These are phyloP conservation scores for Antennarius maculatus DNA, from an alignment of 2,797 vertebrate species.

Conservation along the genomic window DNA sequence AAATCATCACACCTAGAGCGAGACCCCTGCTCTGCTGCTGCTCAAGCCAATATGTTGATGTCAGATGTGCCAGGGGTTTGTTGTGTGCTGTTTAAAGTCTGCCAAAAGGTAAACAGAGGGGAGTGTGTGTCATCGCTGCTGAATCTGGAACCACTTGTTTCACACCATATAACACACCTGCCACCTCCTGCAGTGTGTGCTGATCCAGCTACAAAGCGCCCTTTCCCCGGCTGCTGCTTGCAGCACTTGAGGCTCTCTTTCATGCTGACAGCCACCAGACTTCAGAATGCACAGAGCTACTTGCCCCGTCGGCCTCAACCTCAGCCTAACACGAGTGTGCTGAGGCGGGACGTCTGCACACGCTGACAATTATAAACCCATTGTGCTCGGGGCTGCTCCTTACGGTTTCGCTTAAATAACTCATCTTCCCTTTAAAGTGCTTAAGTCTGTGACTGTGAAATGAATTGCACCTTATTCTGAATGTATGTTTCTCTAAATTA, in stretches of 20 bases:
- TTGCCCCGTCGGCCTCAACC: conserved; percentile 48
- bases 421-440: neutral
- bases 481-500: conserved; percentile 1
- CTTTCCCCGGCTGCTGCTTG: conserved; percentile 49
- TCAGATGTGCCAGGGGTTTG: conserved; percentile 49
- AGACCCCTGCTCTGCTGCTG: conserved; percentile 30
- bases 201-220: conserved; percentile 69
- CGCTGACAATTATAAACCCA: conserved; percentile 29
- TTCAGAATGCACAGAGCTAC: conserved; percentile 52
- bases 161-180: conserved; percentile 59
- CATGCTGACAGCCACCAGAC: conserved; percentile 58
- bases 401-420: conserved; percentile 10
- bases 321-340: conserved; percentile 27
- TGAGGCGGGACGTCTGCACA: conserved; percentile 36
- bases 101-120: conserved; percentile 51
- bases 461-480: neutral
- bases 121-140: conserved; percentile 58
- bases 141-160: conserved; percentile 64
- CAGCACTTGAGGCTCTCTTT: conserved; percentile 49
- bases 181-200: conserved; percentile 47
- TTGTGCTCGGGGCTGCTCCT: conserved; percentile 25
- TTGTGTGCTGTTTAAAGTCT: conserved; percentile 57
- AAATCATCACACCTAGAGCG: conserved; percentile 38
- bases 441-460: conserved; percentile 20
- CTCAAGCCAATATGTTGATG: conserved; percentile 57